Base-by-base conservation (phyloP, 2,888 invertebrate species). In the Choreutis nemorana region DNA sequence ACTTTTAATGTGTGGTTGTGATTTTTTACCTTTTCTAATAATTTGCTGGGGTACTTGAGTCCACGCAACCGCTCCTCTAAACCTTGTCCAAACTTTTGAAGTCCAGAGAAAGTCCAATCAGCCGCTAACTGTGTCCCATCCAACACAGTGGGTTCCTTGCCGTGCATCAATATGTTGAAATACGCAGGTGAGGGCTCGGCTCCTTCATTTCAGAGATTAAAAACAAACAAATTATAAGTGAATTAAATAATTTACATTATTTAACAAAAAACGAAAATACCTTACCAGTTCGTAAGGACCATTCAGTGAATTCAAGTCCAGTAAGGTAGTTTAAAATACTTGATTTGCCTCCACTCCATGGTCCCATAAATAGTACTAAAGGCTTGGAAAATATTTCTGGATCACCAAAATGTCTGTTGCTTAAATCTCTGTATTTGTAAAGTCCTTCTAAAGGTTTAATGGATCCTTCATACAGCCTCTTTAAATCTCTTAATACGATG, bases 331-430 rank as follows among this genome's bases (percentile, higher is more conserved):
- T 97, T 39, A 96, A 87, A 44, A 95, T 92, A 29, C 94, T 90
- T 1, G 95, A 94, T 77, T 97, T 97, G 39, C 97, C 97, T 34
- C 95, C 94, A 53, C 94, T 94, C 93, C 95, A 96, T 21, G 96
- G 95, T 23, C 97, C 97, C 90, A 96, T 92, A 54, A 96, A 93
- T 3, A 97, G 81, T 29, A 96, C 85, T 53, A 96, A 77, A 2
- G 97, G 96, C 55, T 95, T 96, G 2, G 94, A 93, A 64, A 94
- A 94, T 54, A 96, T 94, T 82, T 97, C 95, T 2, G 94, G 90
- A 73, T 96, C 96, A 53, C 93, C 91, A 54, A 94, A 93, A 68
- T 91, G 93, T 41, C 94, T 84, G 61, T 94, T 94, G 59, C 94
- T 94, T 32, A 96, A 81, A 63, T 95, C 94, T 48, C 92, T 85